These are phyloP conservation scores for Tridacna crocea DNA, from an alignment of 2,888 invertebrate genomes.

Conservation along the genomic window DNA sequence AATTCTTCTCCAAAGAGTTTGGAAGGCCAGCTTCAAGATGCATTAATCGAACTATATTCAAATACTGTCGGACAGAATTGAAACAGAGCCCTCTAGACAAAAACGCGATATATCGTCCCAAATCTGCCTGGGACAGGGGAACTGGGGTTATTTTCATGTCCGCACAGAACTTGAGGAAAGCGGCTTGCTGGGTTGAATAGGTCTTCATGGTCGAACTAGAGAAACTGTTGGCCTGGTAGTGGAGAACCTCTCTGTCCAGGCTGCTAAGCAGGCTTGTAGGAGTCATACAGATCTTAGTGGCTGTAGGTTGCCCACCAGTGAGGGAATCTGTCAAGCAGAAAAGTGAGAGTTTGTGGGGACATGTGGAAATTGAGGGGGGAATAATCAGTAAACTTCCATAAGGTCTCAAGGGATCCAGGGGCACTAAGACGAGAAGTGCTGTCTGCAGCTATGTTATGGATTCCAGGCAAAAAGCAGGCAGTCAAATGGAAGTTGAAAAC, in stretches of 20 bases:
- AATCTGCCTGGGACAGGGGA: neutral
- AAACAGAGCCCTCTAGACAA: neutral
- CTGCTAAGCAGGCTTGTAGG: too few species aligned
- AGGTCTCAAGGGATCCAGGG: neutral
- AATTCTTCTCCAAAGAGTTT: neutral
- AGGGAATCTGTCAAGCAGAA: too few species aligned
- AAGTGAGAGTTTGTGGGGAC: too few species aligned
- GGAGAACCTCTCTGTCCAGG: neutral
- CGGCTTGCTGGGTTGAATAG: neutral
- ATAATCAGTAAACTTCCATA: too few species aligned
- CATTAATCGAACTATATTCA: neutral
- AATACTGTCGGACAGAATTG: neutral
- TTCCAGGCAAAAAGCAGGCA: too few species aligned
- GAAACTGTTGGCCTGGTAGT: neutral
- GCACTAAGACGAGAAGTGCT: neutral
- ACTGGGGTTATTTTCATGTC: neutral
- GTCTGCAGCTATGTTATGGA: neutral
- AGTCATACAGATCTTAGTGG: too few species aligned
- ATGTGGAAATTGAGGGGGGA: too few species aligned
- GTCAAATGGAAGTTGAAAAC: constrained; percentile 1
- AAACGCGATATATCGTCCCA: neutral
- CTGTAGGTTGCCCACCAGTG: too few species aligned
- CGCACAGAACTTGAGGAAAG: neutral
- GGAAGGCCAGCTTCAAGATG: neutral
- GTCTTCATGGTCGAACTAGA: neutral